Base-by-base conservation (phyloP, 1,140 invertebrate species). In the Anastrepha ludens region DNA sequence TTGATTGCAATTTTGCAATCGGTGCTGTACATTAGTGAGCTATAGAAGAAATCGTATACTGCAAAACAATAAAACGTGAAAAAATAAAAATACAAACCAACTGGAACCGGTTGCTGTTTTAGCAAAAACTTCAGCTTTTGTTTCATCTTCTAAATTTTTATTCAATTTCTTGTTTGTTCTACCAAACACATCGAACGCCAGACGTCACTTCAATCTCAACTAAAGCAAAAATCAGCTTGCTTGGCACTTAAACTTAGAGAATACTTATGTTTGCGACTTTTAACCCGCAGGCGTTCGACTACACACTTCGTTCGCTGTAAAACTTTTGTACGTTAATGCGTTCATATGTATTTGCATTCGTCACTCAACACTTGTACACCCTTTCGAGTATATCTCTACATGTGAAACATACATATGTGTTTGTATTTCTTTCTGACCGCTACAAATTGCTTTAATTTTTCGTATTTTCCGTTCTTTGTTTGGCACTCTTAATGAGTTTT, bases 401-500 rank as follows among this genome's bases (percentile, higher is more conserved):
- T 44, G 8, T 15, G 17, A 29, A 74, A n/a, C 41, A 74, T 74
- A 3, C 17, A 8, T 44, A 47, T 74, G 15, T 41, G 2, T 15
- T 1, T 11, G 20, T 47, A 15, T 74, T 74, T 74, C 44, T 29
- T 55, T 50, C 47, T 81, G 44, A 81, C 74, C 74, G 74, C 6
- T 81, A 55, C 47, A 81, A 81, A 81, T 55, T 55, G 44, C 41
- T 74, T 81, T 20, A 81, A 81, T 81, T 55, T 55, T 81, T 74
- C 44, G 9, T 20, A 17, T 74, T 74, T 17, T 81, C 47, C 20
- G 47, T 81, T 81, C 74, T 81, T 81, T 81, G 74, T 81, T 81
- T 81, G 74, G 47, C 47, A 81, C 74, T 50, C 74, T 50, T 55
- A 81, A 55, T n/a, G n/a, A 81, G 74, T 81, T 81, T 81, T 29